Evolutionary conservation across 2,113 vertebrate genomes (phyloP), one percentile per base, ranked within the genome.

Genomic region (Solea solea): DNA sequence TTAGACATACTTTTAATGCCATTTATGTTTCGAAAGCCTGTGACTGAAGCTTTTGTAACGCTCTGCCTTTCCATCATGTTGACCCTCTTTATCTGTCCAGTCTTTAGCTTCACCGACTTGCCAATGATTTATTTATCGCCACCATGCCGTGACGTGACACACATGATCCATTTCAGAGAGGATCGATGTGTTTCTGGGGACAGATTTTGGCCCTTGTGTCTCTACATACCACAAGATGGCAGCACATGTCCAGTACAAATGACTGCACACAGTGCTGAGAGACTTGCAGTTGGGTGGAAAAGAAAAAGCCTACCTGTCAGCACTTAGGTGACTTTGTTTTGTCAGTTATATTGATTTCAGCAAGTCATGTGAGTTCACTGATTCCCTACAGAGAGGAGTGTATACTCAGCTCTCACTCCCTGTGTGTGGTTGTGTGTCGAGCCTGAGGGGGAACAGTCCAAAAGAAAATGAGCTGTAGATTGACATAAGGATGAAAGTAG

Each of bases 171-270:
- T 44, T 44, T 44, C 42, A 44, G 42, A 44, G 5, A 34, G 34
- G 5, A 34, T 34, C 34, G 5, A 34, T 34, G 34, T 34, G 34
- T 34, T 34, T 45, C 11, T 44, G 9, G 7, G 42, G 6, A 44
- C 44, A 12, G 8, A 9, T 60, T 59, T 9, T 52, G 15, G 5
- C 15, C 72, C 62, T 40, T 14, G 8, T 72, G 7, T 46, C 11
- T 42, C 8, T 49, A 41, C 48, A 1, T 11, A 49, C 67, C 89
- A 88, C 83, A 63, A 83, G 87, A 74, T 83, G 85, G 87, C 78
- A 82, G 74, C 64, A 78, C 49, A 40, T 28, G 7, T 57, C 25
- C 68, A 64, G 12, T 46, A n/a, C 2, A 55, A 63, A 3, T 27
- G 7, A 40, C 21, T 34, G 7, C 5, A 5, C 40, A 4, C 40